phyloP scores from a whole-genome alignment of 2,888 invertebrate species.

The Reticulitermes lucifugus region DNA sequence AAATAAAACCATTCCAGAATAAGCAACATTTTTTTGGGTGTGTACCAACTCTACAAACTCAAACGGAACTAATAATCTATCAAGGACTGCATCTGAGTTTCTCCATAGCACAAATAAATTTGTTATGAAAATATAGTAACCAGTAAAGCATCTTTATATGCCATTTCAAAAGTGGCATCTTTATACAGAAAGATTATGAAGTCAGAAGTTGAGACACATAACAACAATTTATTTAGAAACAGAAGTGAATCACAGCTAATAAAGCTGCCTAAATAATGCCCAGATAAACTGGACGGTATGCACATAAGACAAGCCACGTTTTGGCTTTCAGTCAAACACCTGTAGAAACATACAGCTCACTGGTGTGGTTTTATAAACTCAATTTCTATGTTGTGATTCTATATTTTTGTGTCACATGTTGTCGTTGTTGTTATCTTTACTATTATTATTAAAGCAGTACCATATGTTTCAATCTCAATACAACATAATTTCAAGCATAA shows the following conservation, averaged over 20 bases:
- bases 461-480: too few species aligned
- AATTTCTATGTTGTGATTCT: background rate
- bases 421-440: too few species aligned
- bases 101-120: background rate
- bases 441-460: too few species aligned
- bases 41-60: slow-evolving; percentile 28
- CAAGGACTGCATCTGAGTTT: background rate
- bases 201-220: background rate
- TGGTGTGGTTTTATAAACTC: background rate
- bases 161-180: background rate
- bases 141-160: background rate
- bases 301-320: background rate
- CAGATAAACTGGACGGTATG: background rate
- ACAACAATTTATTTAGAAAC: background rate
- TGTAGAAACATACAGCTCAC: background rate
- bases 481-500: too few species aligned
- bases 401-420: too few species aligned
- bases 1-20: slow-evolving; percentile 22
- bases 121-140: background rate
- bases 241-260: background rate
- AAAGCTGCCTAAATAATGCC: background rate
- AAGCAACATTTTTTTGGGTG: slow-evolving; percentile 13
- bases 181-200: background rate
- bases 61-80: background rate
- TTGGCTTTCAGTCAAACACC: background rate